phyloP scores from a whole-genome alignment of 2,888 invertebrate genomes.

The Thalpophila matura region DNA sequence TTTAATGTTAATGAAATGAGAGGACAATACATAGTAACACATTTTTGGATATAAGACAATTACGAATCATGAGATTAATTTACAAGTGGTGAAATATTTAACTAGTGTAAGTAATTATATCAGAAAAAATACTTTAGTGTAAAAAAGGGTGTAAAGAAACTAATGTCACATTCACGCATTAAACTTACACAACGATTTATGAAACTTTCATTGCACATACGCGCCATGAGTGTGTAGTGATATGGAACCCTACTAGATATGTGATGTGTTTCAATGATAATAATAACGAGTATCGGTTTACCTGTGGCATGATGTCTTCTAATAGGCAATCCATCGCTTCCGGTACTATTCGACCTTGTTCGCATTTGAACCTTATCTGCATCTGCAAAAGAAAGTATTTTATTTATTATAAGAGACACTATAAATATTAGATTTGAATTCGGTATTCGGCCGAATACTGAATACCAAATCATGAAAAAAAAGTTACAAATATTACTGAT shows the following conservation, averaged over 20 bases:
- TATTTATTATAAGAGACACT: no score
- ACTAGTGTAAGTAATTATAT: no score
- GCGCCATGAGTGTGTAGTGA: slow-evolving; percentile 37
- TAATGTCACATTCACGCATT: background rate
- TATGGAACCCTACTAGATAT: slow-evolving; percentile 30
- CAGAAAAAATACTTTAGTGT: accelerated
- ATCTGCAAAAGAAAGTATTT: slow-evolving; percentile 75
- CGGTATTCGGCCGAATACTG: no score
- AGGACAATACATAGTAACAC: background rate
- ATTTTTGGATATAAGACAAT: background rate
- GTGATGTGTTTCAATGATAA: slow-evolving; percentile 27
- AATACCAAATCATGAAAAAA: no score
- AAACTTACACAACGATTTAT: background rate
- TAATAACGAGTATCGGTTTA: slow-evolving; percentile 59
- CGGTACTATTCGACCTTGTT: slow-evolving; percentile 90
- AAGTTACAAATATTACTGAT: no score
- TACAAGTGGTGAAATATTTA: no score
- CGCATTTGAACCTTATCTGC: slow-evolving; percentile 90
- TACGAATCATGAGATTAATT: background rate
- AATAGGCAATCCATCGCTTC: slow-evolving; percentile 90
- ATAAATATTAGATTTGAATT: no score
- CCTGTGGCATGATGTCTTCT: slow-evolving; percentile 91
- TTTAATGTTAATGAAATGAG: background rate
- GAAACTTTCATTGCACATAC: slow-evolving; percentile 6
- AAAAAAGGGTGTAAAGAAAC: background rate